Percentiles rank a stretch among this genome's conserved stretches.
Evolutionary conservation across 2,888 invertebrate species (phyloP).

Genomic region (Drosophila flavopinicola): DNA sequence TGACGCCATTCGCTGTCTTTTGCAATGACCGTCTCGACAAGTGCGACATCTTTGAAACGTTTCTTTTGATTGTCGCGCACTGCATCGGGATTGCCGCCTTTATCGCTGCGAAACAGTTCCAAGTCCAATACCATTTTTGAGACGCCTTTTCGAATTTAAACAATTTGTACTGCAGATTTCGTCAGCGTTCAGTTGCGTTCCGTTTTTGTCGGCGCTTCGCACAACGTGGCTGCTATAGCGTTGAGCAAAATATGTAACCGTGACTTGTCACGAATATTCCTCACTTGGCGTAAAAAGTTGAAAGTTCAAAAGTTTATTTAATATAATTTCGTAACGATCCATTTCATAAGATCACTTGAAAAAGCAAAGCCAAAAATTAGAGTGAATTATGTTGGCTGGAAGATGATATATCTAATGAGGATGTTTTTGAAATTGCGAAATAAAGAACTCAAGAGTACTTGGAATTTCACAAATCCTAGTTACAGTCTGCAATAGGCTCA

Average conservation of each 20-base stretch:
- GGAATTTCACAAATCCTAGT: no score
- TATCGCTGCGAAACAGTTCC: constrained; percentile 97
- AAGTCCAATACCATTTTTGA: constrained; percentile 96
- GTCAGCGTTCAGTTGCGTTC: constrained; percentile 30
- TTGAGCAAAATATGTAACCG: constrained; percentile 30
- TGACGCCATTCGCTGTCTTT: constrained; percentile 96
- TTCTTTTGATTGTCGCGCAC: constrained; percentile 96
- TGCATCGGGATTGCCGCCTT: constrained; percentile 96
- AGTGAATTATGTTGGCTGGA: no score
- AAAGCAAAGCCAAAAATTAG: no score
- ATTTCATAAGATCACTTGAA: no score
- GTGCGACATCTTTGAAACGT: constrained; percentile 95
- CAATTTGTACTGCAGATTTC: constrained; percentile 34
- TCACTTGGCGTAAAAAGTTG: neutral
- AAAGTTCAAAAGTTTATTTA: neutral
- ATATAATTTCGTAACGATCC: no score
- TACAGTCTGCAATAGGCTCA: neutral
- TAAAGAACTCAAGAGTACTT: no score
- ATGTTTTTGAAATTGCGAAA: no score
- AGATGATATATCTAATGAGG: no score
- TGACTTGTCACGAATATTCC: constrained; percentile 9
- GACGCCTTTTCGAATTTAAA: constrained; percentile 13
- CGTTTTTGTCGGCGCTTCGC: constrained; percentile 56
- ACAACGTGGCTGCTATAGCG: constrained; percentile 77
- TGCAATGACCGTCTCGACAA: constrained; percentile 96